These are phyloP conservation scores for Dorcus parallelipipedus DNA, from an alignment of 2,888 invertebrate species.

Conservation along the genomic window DNA sequence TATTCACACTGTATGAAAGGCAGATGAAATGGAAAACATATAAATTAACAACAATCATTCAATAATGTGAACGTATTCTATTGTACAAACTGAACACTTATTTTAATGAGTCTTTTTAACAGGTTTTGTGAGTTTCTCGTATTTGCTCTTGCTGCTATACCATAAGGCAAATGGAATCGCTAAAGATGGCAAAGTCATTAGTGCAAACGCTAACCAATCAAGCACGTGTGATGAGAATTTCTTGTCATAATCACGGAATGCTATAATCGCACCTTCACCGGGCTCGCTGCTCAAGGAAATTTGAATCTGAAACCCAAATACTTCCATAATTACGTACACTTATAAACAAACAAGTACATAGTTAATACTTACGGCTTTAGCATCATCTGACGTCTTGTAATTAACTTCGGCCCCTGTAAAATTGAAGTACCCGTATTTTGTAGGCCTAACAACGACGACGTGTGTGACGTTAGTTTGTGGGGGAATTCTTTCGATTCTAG, in stretches of 20 bases:
- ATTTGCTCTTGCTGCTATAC: conserved; percentile 93
- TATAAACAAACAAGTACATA: neutral
- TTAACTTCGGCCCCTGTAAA: conserved; percentile 92
- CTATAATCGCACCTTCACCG: conserved; percentile 92
- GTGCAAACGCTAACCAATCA: conserved; percentile 95
- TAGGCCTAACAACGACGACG: conserved; percentile 86
- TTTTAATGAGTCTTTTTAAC: conserved; percentile 62
- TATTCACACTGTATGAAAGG: too few relatives aligned
- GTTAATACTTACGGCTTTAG: conserved; percentile 58
- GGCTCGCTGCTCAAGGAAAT: conserved; percentile 80
- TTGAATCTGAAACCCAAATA: conserved; percentile 59
- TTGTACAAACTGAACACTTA: conserved; percentile 9
- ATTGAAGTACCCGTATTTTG: conserved; percentile 91
- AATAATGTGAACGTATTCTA: neutral
- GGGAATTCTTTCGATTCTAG: conserved; percentile 83
- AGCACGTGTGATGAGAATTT: conserved; percentile 96
- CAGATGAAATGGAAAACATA: too few relatives aligned
- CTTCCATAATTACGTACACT: neutral
- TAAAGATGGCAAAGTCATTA: conserved; percentile 93
- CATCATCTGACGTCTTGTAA: conserved; percentile 84
- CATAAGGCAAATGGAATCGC: conserved; percentile 92
- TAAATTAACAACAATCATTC: too few relatives aligned
- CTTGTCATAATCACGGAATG: conserved; percentile 89
- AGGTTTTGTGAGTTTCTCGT: conserved; percentile 72
- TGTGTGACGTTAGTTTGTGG: conserved; percentile 93